A percentile compares a stretch with the other conserved stretches of the same genome.
phyloP scores from a whole-genome alignment of 2,797 vertebrate species.

The Philypnodon macrostomus region DNA sequence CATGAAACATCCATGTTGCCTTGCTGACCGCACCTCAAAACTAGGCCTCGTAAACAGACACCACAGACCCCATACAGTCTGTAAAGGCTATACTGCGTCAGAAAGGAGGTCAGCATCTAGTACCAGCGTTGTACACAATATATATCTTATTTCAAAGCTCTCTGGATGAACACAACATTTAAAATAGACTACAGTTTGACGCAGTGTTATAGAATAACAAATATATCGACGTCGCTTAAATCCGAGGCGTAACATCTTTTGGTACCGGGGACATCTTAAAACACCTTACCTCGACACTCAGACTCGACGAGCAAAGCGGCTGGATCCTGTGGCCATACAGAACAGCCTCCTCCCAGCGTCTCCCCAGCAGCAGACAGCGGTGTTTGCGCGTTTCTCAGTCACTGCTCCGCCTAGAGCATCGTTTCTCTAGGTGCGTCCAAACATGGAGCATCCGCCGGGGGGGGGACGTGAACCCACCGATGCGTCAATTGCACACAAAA shows the following conservation, averaged over 20 bases:
- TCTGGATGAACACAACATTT: neutral
- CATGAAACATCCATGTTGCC: slow-evolving; percentile 69
- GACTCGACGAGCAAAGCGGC: slow-evolving; percentile 39
- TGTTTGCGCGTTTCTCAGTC: slow-evolving; percentile 18
- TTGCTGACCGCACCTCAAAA: slow-evolving; percentile 67
- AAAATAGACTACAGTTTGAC: slow-evolving; percentile 28
- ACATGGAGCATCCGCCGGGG: slow-evolving; percentile 66
- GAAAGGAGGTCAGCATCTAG: slow-evolving; percentile 45
- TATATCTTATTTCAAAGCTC: neutral
- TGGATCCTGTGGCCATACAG: slow-evolving; percentile 46
- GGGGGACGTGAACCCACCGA: slow-evolving; percentile 33
- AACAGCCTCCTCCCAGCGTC: slow-evolving; percentile 36
- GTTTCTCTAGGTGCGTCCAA: slow-evolving; percentile 57
- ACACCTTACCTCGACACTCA: slow-evolving; percentile 61
- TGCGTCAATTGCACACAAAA: slow-evolving; percentile 45
- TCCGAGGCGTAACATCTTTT: slow-evolving; percentile 18
- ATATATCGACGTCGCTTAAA: slow-evolving; percentile 20
- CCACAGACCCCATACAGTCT: slow-evolving; percentile 26
- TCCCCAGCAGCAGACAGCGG: slow-evolving; percentile 19
- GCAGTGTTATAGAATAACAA: slow-evolving; percentile 33
- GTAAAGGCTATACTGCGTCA: slow-evolving; percentile 51
- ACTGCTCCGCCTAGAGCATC: slow-evolving; percentile 62
- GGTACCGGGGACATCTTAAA: too few relatives aligned
- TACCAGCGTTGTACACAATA: neutral
- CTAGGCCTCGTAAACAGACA: slow-evolving; percentile 66